Percentiles rank a stretch among this genome's conserved stretches.
Conservation (phyloP, 2,113 vertebrate genomes). For the Emberiza fucata region DNA sequence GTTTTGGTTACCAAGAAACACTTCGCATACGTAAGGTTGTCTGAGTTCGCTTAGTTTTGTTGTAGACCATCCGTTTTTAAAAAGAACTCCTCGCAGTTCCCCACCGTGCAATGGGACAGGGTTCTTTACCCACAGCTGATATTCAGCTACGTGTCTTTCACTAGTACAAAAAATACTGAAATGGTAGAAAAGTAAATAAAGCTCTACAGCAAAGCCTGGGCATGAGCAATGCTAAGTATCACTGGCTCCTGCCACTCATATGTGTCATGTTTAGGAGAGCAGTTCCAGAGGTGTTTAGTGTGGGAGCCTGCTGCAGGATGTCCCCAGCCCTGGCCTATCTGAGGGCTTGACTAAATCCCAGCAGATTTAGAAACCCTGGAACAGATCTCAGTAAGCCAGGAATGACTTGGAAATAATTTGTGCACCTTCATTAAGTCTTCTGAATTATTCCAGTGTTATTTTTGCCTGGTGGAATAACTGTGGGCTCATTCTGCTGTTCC, state of each 20-base stretch:
- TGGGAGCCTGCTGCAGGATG: neutral
- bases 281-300: neutral
- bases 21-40: neutral
- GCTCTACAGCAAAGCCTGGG: neutral
- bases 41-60: accelerated
- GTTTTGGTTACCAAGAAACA: neutral
- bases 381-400: neutral
- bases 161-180: neutral
- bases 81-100: neutral
- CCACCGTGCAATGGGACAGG: accelerated
- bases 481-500: neutral
- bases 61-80: neutral
- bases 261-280: neutral
- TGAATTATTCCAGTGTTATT: neutral
- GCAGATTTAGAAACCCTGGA: neutral
- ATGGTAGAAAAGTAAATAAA: neutral
- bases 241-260: neutral
- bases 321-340: neutral
- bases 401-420: neutral
- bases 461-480: neutral
- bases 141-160: neutral
- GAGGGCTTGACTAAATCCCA: neutral
- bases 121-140: neutral
- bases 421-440: neutral
- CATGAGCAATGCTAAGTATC: neutral